A percentile compares a stretch with the other conserved stretches of the same genome.
Conservation (phyloP, 2,888 invertebrate genomes). For the Idaea aversata region DNA sequence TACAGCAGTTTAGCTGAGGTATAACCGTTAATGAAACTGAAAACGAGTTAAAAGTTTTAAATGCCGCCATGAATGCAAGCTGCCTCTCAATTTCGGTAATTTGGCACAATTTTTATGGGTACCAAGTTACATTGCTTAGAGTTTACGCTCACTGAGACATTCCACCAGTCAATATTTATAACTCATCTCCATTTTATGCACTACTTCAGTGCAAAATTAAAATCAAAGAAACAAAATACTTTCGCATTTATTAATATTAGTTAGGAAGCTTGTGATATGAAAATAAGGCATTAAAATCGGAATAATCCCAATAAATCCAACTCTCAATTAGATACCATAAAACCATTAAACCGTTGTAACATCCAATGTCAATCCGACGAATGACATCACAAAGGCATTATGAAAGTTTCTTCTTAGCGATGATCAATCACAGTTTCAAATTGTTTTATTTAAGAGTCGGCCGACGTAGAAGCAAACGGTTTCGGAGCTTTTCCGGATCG, state of each 20-base stretch:
- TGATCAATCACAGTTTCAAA: conserved; percentile 58
- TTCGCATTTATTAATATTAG: neutral
- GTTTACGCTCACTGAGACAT: neutral
- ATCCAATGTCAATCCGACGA: conserved; percentile 19
- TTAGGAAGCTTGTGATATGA: neutral
- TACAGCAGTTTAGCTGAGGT: conserved; percentile 67
- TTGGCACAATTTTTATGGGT: conserved; percentile 63
- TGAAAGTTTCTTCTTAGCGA: conserved; percentile 46
- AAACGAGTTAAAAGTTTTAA: conserved; percentile 74
- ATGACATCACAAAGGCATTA: conserved; percentile 35
- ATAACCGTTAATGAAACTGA: conserved; percentile 76
- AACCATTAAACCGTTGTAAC: conserved; percentile 20
- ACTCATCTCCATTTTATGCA: too few species aligned
- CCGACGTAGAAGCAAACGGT: conserved; percentile 34
- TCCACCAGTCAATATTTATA: neutral
- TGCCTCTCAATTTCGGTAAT: conserved; percentile 71
- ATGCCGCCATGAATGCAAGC: conserved; percentile 72
- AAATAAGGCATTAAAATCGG: conserved; percentile 6
- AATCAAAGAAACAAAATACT: too few species aligned
- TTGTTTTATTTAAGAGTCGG: conserved; percentile 47
- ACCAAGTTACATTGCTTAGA: conserved; percentile 23
- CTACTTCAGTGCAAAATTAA: too few species aligned
- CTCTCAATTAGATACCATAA: conserved; percentile 9
- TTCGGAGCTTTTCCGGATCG: conserved; percentile 44
- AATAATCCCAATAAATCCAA: conserved; percentile 3